A percentile compares a stretch with the other conserved stretches of the same genome.
phyloP scores from a whole-genome alignment of 2,113 vertebrate species.

The Hydrochoerus hydrochaeris region DNA sequence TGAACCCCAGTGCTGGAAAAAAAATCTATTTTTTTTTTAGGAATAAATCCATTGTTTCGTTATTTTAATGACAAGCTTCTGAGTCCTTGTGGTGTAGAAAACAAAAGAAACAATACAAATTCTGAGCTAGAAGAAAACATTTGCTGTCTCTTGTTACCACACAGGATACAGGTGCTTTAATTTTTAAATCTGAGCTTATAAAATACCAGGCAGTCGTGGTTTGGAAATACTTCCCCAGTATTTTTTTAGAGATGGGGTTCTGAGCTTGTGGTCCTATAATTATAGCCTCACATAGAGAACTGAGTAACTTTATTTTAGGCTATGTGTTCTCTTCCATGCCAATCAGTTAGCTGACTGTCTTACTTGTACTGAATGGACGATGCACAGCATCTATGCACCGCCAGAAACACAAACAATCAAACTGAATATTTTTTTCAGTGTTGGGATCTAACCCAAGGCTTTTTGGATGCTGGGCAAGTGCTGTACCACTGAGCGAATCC shows the following conservation, averaged over 20 bases:
- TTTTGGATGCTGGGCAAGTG: neutral
- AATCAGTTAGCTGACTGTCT: neutral
- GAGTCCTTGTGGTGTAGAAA: neutral
- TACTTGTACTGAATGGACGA: neutral
- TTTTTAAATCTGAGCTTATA: neutral
- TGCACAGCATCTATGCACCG: neutral
- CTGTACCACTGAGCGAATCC: neutral
- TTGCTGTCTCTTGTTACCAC: neutral
- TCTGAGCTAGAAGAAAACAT: constrained; percentile 32
- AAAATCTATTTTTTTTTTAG: neutral
- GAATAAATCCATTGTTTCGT: neutral
- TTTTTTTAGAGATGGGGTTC: neutral
- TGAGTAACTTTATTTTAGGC: constrained; percentile 26
- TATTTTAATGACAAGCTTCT: constrained; percentile 24
- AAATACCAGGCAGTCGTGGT: constrained; percentile 19
- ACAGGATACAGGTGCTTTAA: neutral
- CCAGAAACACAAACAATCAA: neutral
- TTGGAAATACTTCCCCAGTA: constrained; percentile 5
- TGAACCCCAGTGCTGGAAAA: neutral
- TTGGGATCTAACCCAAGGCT: neutral
- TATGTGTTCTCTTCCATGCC: neutral
- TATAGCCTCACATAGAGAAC: neutral
- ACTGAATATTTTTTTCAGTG: neutral
- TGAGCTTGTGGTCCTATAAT: neutral
- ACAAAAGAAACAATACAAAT: neutral